Evolutionary conservation across 2,113 vertebrate species (phyloP), one percentile per base, ranked within the genome.

Genomic region (Cottus gobio): DNA sequence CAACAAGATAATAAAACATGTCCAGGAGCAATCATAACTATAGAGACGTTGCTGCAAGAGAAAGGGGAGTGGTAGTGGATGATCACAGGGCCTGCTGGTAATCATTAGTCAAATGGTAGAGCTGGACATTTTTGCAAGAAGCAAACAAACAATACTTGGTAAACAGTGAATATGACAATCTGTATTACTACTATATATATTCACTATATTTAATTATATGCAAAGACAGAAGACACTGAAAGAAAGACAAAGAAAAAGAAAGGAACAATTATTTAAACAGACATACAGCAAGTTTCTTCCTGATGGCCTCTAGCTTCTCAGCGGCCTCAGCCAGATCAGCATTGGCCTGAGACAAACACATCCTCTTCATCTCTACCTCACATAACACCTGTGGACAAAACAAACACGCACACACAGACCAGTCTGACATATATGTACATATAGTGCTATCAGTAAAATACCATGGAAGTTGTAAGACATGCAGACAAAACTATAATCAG

Each of bases 321-420:
- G 94, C 93, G 67, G 96, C 94, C 71, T 94, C 91, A 2, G 79
- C 71, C 80, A 96, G 92, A 65, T 94, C 93, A 78, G 94, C 79
- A 1, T 94, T 96, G 57, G 91, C 94, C 87, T 96, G 93, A 85
- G 93, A 61, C 39, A 95, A 93, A 80, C 90, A 94, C 85, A 94
- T 93, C 82, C 84, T 79, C 93, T 96, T 95, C 75, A 89, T 90
- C 87, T 95, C 95, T 46, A 93, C 90, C 86, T 96, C 93, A 77
- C 93, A 92, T 52, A 89, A 91, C 46, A 94, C 94, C 95, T 94
- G 87, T 3, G 52, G 30, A 79, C 18, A 58, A n/a, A 77, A 64
- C 67, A 65, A 13, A 67, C 11, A 65, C 54, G 1, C 22, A 64
- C 36, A 57, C 4, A 50, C 58, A 75, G 3, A 71, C 24, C 50